Evolutionary conservation across 2,113 vertebrate species (phyloP).

Genomic region (Melanerpes aurifrons): DNA sequence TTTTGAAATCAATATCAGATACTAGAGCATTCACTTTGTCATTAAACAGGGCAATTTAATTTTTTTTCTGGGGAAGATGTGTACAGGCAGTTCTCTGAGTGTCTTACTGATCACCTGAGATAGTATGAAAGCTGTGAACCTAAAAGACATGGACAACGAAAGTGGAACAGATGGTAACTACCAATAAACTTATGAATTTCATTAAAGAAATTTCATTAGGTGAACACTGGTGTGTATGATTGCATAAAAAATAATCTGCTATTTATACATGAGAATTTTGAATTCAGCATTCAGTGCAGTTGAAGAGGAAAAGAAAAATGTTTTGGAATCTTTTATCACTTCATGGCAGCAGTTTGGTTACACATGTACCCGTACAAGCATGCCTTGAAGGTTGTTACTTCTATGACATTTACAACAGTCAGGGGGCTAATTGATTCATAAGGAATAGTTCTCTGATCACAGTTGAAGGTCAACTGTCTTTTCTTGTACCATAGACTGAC

Average conservation of each 20-base stretch:
- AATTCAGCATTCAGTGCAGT: neutral
- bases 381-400: neutral
- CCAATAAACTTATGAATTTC: accelerated
- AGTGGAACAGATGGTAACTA: neutral
- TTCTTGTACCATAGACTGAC: neutral
- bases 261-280: neutral
- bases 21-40: neutral
- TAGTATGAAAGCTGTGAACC: neutral
- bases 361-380: neutral
- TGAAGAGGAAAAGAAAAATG: neutral
- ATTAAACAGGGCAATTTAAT: neutral
- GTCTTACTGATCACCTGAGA: neutral
- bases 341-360: neutral
- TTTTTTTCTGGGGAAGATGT: neutral
- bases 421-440: neutral
- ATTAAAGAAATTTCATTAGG: neutral
- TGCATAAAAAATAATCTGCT: neutral
- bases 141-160: neutral
- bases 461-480: neutral
- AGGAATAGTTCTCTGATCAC: neutral
- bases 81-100: neutral
- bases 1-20: neutral
- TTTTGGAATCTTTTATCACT: neutral
- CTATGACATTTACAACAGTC: conserved; percentile 6
- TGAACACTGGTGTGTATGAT: neutral